These are phyloP conservation scores for Drosophila helvetica DNA, from an alignment of 2,888 invertebrate genomes.

Conservation along the genomic window DNA sequence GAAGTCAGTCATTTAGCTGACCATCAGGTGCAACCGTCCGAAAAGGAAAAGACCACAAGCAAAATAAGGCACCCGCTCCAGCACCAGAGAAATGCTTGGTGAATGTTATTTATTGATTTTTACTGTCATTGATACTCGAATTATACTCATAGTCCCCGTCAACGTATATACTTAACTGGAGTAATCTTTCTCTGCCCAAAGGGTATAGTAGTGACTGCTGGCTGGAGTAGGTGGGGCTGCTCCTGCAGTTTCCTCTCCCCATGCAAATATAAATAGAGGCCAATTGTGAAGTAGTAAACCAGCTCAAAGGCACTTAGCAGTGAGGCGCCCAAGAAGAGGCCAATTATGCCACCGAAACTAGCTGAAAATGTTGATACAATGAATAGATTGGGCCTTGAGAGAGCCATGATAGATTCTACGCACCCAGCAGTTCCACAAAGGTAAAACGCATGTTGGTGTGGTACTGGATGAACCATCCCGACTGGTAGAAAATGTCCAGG, in stretches of 20 bases:
- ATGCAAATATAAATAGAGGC: conserved; percentile 68
- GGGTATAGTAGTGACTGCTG: conserved; percentile 3
- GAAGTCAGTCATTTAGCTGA: conserved; percentile 29
- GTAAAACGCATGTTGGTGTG: conserved; percentile 83
- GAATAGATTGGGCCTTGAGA: conserved; percentile 4
- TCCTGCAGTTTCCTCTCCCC: conserved; percentile 29
- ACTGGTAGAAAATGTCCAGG: conserved; percentile 82
- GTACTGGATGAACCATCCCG: conserved; percentile 82
- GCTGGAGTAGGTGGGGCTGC: background rate
- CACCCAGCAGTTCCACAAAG: conserved; percentile 84
- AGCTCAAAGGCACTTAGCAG: conserved; percentile 84
- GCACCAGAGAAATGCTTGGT: conserved; percentile 55
- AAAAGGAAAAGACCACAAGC: conserved; percentile 8
- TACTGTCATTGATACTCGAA: background rate
- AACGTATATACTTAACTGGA: conserved; percentile 37
- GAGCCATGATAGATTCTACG: conserved; percentile 52
- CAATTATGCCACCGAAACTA: conserved; percentile 84
- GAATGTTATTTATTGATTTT: conserved; percentile 5
- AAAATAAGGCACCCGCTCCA: conserved; percentile 58
- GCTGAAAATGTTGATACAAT: conserved; percentile 69
- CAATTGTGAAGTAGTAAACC: conserved; percentile 82
- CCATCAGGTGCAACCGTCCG: conserved; percentile 3
- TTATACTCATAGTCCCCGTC: background rate
- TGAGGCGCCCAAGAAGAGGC: conserved; percentile 85
- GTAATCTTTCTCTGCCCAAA: conserved; percentile 45